Percentiles rank a stretch among this genome's conserved stretches.
Conservation (phyloP, 2,113 vertebrate species). For the Tinamus guttatus region DNA sequence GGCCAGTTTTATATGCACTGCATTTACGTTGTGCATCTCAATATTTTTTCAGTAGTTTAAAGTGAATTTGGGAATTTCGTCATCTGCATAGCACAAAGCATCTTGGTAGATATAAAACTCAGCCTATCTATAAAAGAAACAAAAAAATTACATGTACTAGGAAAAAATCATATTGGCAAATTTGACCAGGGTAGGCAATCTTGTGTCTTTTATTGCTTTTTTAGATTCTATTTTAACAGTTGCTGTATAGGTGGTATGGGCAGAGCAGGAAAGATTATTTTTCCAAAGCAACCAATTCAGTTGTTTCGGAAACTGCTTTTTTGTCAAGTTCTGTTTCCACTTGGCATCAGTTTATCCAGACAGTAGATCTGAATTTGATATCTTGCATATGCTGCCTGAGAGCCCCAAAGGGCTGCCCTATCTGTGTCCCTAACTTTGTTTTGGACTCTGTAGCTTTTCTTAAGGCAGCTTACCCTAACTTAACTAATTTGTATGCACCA, state of each 20-base stretch:
- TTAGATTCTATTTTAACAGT: constrained; percentile 30
- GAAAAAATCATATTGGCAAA: constrained; percentile 4
- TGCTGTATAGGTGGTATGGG: neutral
- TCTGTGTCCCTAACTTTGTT: constrained; percentile 46
- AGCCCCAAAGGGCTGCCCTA: neutral
- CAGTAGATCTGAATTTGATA: constrained; percentile 37
- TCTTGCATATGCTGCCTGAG: neutral
- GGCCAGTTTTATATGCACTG: neutral
- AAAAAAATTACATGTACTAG: neutral
- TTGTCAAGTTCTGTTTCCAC: constrained; percentile 13
- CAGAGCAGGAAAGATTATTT: constrained; percentile 17
- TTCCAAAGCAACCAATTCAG: constrained; percentile 15
- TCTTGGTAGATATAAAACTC: constrained; percentile 1
- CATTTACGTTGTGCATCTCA: neutral
- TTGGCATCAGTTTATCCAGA: constrained; percentile 12
- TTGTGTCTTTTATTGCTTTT: neutral
- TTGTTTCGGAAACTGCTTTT: constrained; percentile 26
- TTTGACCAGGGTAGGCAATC: constrained; percentile 18
- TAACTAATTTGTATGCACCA: constrained; percentile 62
- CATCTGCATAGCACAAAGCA: neutral
- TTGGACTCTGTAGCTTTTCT: constrained; percentile 37
- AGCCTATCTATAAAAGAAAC: constrained; percentile 3
- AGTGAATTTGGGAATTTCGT: neutral
- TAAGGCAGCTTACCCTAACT: constrained; percentile 54
- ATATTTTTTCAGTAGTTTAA: constrained; percentile 15